These are phyloP conservation scores for Mesopsocus fuscifrons DNA, from an alignment of 2,888 invertebrate genomes.

Conservation along the genomic window DNA sequence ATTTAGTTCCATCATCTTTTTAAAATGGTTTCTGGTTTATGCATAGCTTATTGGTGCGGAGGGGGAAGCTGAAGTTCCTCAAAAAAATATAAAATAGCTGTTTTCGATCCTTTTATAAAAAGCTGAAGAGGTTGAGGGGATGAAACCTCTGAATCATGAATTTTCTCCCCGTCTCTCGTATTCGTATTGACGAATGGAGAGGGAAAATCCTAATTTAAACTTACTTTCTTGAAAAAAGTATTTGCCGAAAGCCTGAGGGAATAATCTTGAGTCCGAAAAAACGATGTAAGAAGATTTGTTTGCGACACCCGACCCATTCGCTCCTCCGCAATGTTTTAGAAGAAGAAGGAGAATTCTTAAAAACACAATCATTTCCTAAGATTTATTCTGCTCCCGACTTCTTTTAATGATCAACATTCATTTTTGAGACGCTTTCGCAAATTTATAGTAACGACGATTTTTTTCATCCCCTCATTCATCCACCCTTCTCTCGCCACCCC, in stretches of 20 bases:
- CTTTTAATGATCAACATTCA: slow-evolving; percentile 10
- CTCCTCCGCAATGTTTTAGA: slow-evolving; percentile 4
- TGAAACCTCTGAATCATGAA: too few relatives aligned
- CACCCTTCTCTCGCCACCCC: background rate
- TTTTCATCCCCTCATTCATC: background rate
- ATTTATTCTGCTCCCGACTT: slow-evolving; percentile 5
- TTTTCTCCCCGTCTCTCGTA: background rate
- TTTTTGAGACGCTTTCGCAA: slow-evolving; percentile 13
- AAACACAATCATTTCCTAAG: slow-evolving; percentile 8
- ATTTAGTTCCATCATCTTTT: too few relatives aligned
- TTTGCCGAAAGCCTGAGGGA: slow-evolving; percentile 13
- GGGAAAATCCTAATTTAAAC: slow-evolving; percentile 9
- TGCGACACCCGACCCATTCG: slow-evolving; percentile 13
- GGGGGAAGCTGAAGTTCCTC: too few relatives aligned
- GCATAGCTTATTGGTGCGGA: too few relatives aligned
- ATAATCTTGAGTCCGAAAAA: slow-evolving; percentile 15
- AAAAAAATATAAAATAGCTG: too few relatives aligned
- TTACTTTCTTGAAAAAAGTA: background rate
- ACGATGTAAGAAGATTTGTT: slow-evolving; percentile 15
- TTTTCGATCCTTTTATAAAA: too few relatives aligned
- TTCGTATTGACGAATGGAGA: background rate
- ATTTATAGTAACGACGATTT: slow-evolving; percentile 15
- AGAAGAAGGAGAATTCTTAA: slow-evolving; percentile 1
- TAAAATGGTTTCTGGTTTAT: too few relatives aligned
- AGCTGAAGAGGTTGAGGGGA: too few relatives aligned